phyloP scores from a whole-genome alignment of 2,797 vertebrate species.

The Sebastolobus alascanus region DNA sequence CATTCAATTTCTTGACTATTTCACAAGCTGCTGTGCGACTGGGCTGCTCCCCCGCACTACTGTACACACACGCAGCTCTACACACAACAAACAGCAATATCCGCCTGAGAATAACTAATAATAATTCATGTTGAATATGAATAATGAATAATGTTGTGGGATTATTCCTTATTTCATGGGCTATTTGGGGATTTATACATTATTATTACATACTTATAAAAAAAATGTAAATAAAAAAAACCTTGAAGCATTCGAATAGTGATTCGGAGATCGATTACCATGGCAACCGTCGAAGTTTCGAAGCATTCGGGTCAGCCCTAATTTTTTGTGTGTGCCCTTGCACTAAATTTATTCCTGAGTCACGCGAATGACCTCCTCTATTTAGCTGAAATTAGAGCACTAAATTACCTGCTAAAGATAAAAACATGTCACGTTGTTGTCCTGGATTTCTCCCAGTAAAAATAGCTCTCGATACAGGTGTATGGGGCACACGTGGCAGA shows the following conservation, averaged over 20 bases:
- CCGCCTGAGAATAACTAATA: no score
- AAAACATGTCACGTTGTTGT: conserved; percentile 57
- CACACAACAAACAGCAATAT: no score
- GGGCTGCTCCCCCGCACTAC: no score
- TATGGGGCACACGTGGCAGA: not conserved
- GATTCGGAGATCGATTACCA: not conserved
- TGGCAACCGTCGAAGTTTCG: not conserved
- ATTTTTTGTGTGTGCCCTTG: not conserved
- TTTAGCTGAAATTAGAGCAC: conserved; percentile 64
- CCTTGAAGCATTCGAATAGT: no score
- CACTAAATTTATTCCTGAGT: conserved; percentile 42
- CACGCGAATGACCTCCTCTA: conserved; percentile 42
- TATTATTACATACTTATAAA: not conserved
- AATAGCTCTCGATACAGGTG: conserved; percentile 44
- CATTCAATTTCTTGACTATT: no score
- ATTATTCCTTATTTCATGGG: not conserved
- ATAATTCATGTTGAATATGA: no score
- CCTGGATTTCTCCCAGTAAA: conserved; percentile 57
- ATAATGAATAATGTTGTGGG: not conserved
- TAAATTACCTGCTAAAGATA: conserved; percentile 73
- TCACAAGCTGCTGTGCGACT: no score
- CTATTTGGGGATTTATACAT: not conserved
- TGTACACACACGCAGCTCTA: no score
- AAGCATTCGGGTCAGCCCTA: not conserved
- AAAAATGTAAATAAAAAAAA: no score